Percentiles rank a stretch among this genome's conserved stretches.
These are phyloP conservation scores for Scelioninae gen. 2 DNA, from an alignment of 2,888 invertebrate genomes.

Conservation along the genomic window DNA sequence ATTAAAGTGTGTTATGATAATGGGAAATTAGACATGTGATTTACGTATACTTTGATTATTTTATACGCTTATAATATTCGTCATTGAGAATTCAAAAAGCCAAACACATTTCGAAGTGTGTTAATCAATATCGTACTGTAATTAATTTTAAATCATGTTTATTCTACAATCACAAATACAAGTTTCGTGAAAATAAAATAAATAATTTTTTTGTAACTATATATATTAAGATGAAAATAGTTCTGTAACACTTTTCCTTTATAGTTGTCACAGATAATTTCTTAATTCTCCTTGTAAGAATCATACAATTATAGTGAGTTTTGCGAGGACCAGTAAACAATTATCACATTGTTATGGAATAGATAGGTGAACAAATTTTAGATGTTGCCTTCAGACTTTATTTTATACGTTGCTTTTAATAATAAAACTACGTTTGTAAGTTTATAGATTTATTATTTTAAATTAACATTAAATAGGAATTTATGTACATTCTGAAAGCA, in stretches of 20 bases:
- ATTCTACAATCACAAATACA: background rate
- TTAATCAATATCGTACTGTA: background rate
- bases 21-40: conserved; percentile 7
- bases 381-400: conserved; percentile 1
- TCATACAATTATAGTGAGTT: background rate
- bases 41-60: conserved; percentile 20
- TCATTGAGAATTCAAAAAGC: background rate
- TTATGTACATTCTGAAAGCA: background rate
- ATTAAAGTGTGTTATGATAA: conserved; percentile 18
- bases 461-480: background rate
- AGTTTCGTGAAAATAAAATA: background rate
- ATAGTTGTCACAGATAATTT: background rate
- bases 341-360: background rate
- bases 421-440: too few relatives aligned
- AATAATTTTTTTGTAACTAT: background rate
- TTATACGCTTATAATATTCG: conserved; percentile 15
- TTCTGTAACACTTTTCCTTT: too few relatives aligned
- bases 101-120: too few relatives aligned
- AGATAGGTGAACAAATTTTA: background rate
- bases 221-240: background rate
- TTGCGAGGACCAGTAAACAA: background rate
- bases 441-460: too few relatives aligned
- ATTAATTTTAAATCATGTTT: background rate
- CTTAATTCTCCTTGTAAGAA: background rate
- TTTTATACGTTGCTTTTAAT: too few relatives aligned